Conservation (phyloP, 1,140 invertebrate genomes). For the Apolygus lucorum region DNA sequence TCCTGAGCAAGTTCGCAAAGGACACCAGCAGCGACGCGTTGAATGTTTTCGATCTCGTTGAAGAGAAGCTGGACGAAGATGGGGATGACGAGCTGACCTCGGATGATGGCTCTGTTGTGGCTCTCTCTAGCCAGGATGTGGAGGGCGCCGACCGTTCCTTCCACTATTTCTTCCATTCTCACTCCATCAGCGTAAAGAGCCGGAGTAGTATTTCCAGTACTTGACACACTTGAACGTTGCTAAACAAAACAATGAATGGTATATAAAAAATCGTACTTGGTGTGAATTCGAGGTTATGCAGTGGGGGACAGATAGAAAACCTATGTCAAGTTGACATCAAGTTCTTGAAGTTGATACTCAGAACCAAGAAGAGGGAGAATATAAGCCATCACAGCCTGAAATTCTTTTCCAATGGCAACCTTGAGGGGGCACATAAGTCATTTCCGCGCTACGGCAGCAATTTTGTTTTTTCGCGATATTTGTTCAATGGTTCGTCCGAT, state of each 20-base stretch:
- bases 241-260: background rate
- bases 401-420: too few species aligned
- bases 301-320: too few species aligned
- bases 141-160: slow-evolving; percentile 92
- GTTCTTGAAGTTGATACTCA: too few species aligned
- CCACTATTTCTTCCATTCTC: slow-evolving; percentile 96
- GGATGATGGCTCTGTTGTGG: slow-evolving; percentile 84
- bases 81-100: slow-evolving; percentile 84
- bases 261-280: background rate
- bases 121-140: slow-evolving; percentile 94
- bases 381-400: too few species aligned
- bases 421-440: too few species aligned
- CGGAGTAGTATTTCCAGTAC: slow-evolving; percentile 53
- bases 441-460: too few species aligned
- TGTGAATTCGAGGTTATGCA: background rate
- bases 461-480: too few species aligned
- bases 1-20: slow-evolving; percentile 92
- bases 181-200: slow-evolving; percentile 88
- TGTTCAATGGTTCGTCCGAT: too few species aligned
- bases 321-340: too few species aligned
- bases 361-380: too few species aligned
- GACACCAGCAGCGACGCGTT: slow-evolving; percentile 90
- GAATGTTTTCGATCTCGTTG: slow-evolving; percentile 96
- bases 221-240: slow-evolving; percentile 49
- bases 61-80: slow-evolving; percentile 81